phyloP scores from a whole-genome alignment of 1,140 invertebrate species.

The Bombus consobrinus region DNA sequence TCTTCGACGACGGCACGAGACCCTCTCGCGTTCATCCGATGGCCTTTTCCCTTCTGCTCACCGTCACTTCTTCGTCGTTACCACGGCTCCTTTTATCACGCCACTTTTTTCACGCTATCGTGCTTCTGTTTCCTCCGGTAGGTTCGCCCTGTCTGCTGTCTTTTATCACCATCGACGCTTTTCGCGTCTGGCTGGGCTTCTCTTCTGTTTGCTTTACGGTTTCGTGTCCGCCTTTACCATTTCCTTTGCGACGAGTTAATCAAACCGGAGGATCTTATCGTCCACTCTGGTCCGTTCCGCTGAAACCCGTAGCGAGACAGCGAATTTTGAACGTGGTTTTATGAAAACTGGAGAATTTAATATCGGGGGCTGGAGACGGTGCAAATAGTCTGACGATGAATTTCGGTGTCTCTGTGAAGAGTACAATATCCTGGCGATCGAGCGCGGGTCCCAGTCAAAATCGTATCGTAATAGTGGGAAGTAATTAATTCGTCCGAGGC shows the following conservation, averaged over 20 bases:
- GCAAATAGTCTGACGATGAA: background rate
- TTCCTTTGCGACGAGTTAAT: slow-evolving; percentile 66
- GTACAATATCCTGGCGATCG: background rate
- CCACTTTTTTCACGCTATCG: slow-evolving; percentile 39
- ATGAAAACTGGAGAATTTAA: background rate
- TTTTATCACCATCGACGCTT: slow-evolving; percentile 64
- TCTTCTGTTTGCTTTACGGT: background rate
- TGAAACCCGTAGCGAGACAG: too few relatives aligned
- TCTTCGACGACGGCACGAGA: background rate
- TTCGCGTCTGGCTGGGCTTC: slow-evolving; percentile 22
- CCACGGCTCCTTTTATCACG: slow-evolving; percentile 35
- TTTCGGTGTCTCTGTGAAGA: background rate
- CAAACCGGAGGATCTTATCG: slow-evolving; percentile 71
- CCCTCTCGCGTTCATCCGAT: background rate
- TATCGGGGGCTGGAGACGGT: background rate
- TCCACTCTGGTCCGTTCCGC: slow-evolving; percentile 22
- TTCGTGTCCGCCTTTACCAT: slow-evolving; percentile 29
- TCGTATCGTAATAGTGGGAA: background rate
- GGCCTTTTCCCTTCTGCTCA: slow-evolving; percentile 14
- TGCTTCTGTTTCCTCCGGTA: slow-evolving; percentile 16
- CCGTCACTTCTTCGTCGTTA: slow-evolving; percentile 24
- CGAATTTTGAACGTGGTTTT: background rate
- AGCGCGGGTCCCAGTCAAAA: accelerated
- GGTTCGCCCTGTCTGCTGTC: slow-evolving; percentile 29
- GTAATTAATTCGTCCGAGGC: background rate